These are phyloP conservation scores for Erythrocercus mccallii DNA, from an alignment of 2,113 vertebrate genomes.

Conservation along the genomic window DNA sequence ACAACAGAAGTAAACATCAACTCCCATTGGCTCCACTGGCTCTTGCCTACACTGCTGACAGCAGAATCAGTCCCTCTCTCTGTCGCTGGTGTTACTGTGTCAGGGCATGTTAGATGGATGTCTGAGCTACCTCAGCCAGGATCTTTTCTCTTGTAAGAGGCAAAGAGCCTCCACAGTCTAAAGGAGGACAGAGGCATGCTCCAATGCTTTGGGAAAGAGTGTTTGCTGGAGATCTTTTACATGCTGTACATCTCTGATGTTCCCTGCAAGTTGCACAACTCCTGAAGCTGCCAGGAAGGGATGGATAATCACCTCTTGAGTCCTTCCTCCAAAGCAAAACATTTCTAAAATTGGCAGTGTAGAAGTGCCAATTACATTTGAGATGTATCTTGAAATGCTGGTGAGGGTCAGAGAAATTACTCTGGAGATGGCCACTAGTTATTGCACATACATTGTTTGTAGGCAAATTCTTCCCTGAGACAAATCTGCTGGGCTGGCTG, in stretches of 20 bases:
- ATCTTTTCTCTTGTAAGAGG: neutral
- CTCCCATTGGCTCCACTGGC: neutral
- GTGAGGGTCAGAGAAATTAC: neutral
- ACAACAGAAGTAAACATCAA: constrained; percentile 27
- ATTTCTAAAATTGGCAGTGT: constrained; percentile 33
- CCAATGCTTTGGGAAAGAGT: neutral
- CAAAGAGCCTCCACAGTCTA: constrained; percentile 1
- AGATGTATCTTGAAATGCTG: neutral
- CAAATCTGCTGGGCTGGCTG: neutral
- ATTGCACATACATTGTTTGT: neutral
- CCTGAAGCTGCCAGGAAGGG: constrained; percentile 17
- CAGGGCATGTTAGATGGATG: neutral
- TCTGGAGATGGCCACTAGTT: constrained; percentile 31
- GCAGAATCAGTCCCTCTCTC: neutral
- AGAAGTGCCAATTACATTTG: neutral
- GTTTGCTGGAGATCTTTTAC: neutral
- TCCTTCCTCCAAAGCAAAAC: constrained; percentile 23
- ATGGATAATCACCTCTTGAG: constrained; percentile 42
- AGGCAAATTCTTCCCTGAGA: neutral
- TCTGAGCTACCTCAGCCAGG: neutral
- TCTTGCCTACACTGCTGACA: neutral
- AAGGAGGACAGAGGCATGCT: neutral
- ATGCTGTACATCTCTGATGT: constrained; percentile 5
- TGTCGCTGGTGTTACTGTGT: neutral
- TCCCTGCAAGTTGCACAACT: neutral